phyloP scores from a whole-genome alignment of 2,888 invertebrate genomes.

The Nymphalis c-album region DNA sequence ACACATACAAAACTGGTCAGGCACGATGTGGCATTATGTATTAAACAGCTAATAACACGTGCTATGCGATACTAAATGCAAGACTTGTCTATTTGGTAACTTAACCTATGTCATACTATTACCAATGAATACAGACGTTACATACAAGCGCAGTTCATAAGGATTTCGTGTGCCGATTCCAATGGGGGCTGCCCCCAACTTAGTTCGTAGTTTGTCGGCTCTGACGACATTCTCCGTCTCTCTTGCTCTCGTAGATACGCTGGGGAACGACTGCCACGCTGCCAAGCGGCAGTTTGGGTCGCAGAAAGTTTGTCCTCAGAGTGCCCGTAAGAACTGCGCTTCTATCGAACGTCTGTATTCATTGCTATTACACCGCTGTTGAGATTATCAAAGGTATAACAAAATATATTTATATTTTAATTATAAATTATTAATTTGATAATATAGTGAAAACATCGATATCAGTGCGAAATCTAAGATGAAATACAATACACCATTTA shows the following conservation, averaged over 20 bases:
- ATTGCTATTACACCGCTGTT: conserved; percentile 16
- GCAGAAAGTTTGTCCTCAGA: too few relatives aligned
- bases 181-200: too few relatives aligned
- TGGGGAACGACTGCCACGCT: too few relatives aligned
- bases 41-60: conserved; percentile 44
- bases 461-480: conserved; percentile 11
- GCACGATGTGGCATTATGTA: conserved; percentile 68
- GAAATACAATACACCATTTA: conserved; percentile 15
- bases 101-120: conserved; percentile 58
- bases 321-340: too few relatives aligned
- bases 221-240: too few relatives aligned
- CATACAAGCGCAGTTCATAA: too few relatives aligned
- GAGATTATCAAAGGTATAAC: conserved; percentile 23
- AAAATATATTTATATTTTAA: conserved; percentile 18
- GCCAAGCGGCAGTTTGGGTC: too few relatives aligned
- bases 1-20: conserved; percentile 58
- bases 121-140: too few relatives aligned
- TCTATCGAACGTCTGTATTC: too few relatives aligned
- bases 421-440: conserved; percentile 24
- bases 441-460: conserved; percentile 8
- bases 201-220: too few relatives aligned
- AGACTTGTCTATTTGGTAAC: conserved; percentile 67
- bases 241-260: too few relatives aligned
- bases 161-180: too few relatives aligned
- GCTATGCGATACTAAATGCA: conserved; percentile 72